These are phyloP conservation scores for Chymomyza costata DNA, from an alignment of 1,140 invertebrate species.

Conservation along the genomic window DNA sequence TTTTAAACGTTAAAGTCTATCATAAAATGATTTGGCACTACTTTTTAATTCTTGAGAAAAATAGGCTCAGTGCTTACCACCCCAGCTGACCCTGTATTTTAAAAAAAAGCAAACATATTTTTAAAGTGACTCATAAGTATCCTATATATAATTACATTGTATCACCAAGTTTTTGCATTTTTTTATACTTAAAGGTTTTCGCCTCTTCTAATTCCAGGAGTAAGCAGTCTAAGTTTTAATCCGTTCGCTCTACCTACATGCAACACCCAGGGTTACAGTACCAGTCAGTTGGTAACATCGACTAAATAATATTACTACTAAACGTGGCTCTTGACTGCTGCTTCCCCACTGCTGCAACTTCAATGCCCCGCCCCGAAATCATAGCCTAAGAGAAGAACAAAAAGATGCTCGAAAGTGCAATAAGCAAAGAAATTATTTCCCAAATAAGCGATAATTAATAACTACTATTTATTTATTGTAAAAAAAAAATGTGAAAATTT, in stretches of 20 bases:
- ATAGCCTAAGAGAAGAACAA: slow-evolving; percentile 11
- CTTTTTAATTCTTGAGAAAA: no score
- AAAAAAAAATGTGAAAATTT: slow-evolving; percentile 18
- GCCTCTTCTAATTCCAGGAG: slow-evolving; percentile 77
- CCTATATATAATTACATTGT: no score
- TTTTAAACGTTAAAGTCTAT: no score
- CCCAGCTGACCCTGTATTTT: no score
- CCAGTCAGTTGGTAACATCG: slow-evolving; percentile 87
- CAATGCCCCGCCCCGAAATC: slow-evolving; percentile 1
- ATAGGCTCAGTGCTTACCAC: no score
- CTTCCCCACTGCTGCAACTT: slow-evolving; percentile 10
- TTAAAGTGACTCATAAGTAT: no score
- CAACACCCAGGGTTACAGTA: slow-evolving; percentile 88
- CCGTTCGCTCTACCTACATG: slow-evolving; percentile 93
- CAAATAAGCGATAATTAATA: slow-evolving; percentile 37
- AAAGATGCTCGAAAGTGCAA: slow-evolving; percentile 65
- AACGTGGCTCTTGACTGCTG: slow-evolving; percentile 48
- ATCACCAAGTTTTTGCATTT: no score
- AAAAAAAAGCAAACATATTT: no score
- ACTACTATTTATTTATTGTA: slow-evolving; percentile 33
- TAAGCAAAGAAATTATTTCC: slow-evolving; percentile 53
- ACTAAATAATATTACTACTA: slow-evolving; percentile 83
- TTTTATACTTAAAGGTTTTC: neutral
- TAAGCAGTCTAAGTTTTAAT: slow-evolving; percentile 89
- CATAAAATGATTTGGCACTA: no score